Evolutionary conservation across 1,140 invertebrate genomes (phyloP), one percentile per base, ranked within the genome.

Genomic region (Babylonia areolata): DNA sequence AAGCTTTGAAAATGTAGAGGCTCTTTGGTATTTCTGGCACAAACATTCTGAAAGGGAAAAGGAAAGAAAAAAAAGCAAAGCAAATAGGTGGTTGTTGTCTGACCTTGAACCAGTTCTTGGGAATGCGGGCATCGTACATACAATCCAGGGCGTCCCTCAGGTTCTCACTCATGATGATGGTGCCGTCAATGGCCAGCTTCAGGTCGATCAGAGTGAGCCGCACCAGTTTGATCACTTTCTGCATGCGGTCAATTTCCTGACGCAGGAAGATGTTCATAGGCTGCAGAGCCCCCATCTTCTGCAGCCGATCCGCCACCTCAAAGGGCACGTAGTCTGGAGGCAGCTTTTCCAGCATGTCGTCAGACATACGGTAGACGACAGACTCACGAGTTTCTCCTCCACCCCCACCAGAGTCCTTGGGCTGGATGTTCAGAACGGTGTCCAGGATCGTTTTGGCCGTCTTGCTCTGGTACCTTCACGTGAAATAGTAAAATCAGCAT

Each of bases 131-230:
- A 90, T 94, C 93, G 90, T 91, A 93, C 90, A 94, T 92, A 79
- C 92, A 93, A 88, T 93, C 93, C 35, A 94, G 86, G 31, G 93
- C 93, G 88, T 94, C 93, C 85, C 92, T 84, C 9, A 94, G 86
- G 64, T 91, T 92, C 90, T 98, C 97, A 93, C 97, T 98, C 98
- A 99, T 99, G 2, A 99, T 97, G 87, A 99, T 99, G 0, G 98
- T 99, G n/a, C 98, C 98, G 91, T 99, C 98, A 88, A 99, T 98
- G 17, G 98, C 98, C 87, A 99, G 94, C 93, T 98, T 98, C 15
- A 99, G 95, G 95, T 99, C 97, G 58, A 96, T 96, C 28, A 99
- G 94, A 28, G 98, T 99, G 11, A 95, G 51, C 33, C 92, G 87
- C 1, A 94, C 93, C 58, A 87, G 87, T 15, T 58, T 84, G 37